Evolutionary conservation across 1,140 invertebrate genomes (phyloP), one percentile per base, ranked within the genome.

Genomic region (Microplitis mediator): DNA sequence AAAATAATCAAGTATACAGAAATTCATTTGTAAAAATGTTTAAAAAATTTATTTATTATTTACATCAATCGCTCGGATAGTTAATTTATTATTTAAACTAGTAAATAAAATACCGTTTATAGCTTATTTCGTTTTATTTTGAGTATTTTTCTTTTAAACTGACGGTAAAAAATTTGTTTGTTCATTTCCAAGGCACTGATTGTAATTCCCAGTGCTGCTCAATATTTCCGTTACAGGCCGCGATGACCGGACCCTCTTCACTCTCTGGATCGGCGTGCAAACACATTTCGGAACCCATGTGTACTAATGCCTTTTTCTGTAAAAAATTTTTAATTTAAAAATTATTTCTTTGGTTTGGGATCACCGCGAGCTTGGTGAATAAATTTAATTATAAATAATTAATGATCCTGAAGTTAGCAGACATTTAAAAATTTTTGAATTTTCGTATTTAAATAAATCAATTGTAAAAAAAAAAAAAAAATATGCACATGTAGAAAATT

Each of bases 171-270:
- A 45, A 45, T 45, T 3, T 54, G 66, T 16, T 34, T n/a, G 35
- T 8, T 83, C 72, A 87, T 78, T 88, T 90, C 90, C 88, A 90
- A 58, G 82, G 65, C 58, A 90, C 80, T 3, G 79, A 61, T 76
- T 89, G 86, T 9, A 89, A 80, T 45, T 77, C 79, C 90, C 90
- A 91, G 79, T 88, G 84, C 77, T 91, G 90, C 8, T 86, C 83
- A 8, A 79, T 69, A 64, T 81, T 82, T 36, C 81, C 75, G 74
- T 84, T 87, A 75, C 90, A 91, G 6, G 84, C 75, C 32, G 84
- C 81, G 69, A 91, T 87, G 23, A 88, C 85, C 63, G 89, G 81
- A 9, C 82, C 87, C 74, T 88, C 86, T 14, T 77, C 82, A 70
- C 79, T 73, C 73, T 84, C 58, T 61, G 74, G 65, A 69, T 83